Evolutionary conservation across 1,140 invertebrate genomes (phyloP), one percentile per base, ranked within the genome.

Genomic region (Glossosoma conforme): DNA sequence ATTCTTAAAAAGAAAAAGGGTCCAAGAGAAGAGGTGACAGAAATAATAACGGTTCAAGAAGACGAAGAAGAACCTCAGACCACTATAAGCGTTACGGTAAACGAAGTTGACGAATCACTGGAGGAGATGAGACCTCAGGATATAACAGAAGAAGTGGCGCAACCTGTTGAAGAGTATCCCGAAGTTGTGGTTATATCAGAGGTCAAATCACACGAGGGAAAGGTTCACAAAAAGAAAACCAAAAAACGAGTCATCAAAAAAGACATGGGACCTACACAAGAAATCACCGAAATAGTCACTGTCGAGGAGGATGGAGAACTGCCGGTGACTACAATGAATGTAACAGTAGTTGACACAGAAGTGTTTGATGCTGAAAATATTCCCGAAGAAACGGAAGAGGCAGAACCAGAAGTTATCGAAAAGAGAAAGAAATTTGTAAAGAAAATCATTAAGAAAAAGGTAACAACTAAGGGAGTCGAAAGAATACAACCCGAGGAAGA

Each of bases 31-130:
- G 63, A 67, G 57, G 58, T 60, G 2, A 66, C 63, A 22, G 61
- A 69, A 52, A 61, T 68, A 57, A 60, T 64, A 20, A 65, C 68
- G 21, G 60, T 65, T 44, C 64, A 68, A 61, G 66, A 70, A 52
- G 60, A 67, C 49, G 63, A 59, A 46, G 62, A 70, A 62, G 43
- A 60, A 57, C 61, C 61, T 3, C 19, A 60, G 59, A 64, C 54
- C 13, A 57, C 62, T 20, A 61, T 58, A 14, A 65, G 44, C 18
- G 53, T 61, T 41, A 28, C 21, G 1, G 52, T 49, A 44, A 40
- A 61, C 30, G 38, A 58, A 9, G 54, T 56, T 13, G 56, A 56
- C 32, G 62, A 53, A 38, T 24, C 45, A n/a, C 58, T 51, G 48
- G 47, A 58, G 17, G 43, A 50, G 30, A 15, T 51, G 1, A 54